Evolutionary conservation across 2,888 invertebrate species (phyloP).

Genomic region (Scaeva pyrastri): DNA sequence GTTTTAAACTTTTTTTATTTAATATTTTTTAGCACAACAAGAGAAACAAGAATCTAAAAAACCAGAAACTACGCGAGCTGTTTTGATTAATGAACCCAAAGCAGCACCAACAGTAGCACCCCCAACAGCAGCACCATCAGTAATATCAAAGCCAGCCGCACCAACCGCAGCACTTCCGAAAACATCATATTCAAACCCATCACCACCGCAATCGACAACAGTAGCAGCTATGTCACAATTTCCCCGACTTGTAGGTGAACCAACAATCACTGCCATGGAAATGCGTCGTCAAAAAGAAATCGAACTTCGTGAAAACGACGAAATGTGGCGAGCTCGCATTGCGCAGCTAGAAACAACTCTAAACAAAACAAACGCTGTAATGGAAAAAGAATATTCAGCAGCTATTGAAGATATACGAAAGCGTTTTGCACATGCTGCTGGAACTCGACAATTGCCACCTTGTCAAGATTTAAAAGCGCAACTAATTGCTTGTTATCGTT

Average conservation of each 20-base stretch:
- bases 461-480: slow-evolving; percentile 86
- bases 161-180: slow-evolving; percentile 42
- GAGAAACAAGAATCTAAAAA: slow-evolving; percentile 50
- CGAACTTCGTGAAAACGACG: slow-evolving; percentile 86
- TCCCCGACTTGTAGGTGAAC: slow-evolving; percentile 48
- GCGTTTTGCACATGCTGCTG: slow-evolving; percentile 82
- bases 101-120: slow-evolving; percentile 55
- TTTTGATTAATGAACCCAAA: slow-evolving; percentile 51
- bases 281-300: slow-evolving; percentile 85
- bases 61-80: slow-evolving; percentile 67
- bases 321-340: slow-evolving; percentile 86
- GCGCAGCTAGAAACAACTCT: slow-evolving; percentile 85
- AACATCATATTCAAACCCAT: slow-evolving; percentile 54
- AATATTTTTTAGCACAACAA: slow-evolving; percentile 31
- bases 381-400: slow-evolving; percentile 86
- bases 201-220: slow-evolving; percentile 42
- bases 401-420: slow-evolving; percentile 84
- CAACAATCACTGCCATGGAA: slow-evolving; percentile 82
- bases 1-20: background rate
- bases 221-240: slow-evolving; percentile 67
- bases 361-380: slow-evolving; percentile 85
- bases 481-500: slow-evolving; percentile 86
- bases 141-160: slow-evolving; percentile 8
- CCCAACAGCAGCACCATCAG: slow-evolving; percentile 50
- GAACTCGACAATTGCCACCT: slow-evolving; percentile 84